Conservation (phyloP, 92 coral and sea anemone species). For the Metridium senile region DNA sequence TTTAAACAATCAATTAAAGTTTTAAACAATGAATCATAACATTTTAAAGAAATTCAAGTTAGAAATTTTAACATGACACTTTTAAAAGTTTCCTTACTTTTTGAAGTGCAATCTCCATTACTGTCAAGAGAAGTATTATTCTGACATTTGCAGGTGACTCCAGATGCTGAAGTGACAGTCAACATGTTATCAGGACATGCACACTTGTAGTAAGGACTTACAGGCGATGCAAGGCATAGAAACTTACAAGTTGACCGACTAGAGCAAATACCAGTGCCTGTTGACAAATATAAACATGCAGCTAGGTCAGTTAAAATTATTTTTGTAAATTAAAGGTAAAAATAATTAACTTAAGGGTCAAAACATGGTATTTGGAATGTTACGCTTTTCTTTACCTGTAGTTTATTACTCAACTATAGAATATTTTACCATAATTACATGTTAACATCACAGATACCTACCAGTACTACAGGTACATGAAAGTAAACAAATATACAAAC, state of each 20-base stretch:
- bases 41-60: no score
- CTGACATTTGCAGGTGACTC: constrained; percentile 65
- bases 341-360: no score
- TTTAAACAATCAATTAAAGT: no score
- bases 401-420: no score
- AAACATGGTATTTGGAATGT: no score
- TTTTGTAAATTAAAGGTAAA: background rate
- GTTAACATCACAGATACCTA: no score
- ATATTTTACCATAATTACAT: no score
- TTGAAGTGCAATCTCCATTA: constrained; percentile 74
- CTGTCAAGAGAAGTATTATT: constrained; percentile 58
- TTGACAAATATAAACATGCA: background rate
- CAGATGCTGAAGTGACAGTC: constrained; percentile 52
- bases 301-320: background rate
- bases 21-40: no score
- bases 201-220: constrained; percentile 50
- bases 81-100: constrained; percentile 47
- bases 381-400: no score
- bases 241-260: constrained; percentile 47
- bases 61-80: background rate
- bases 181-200: constrained; percentile 92
- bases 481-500: no score
- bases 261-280: constrained; percentile 75
- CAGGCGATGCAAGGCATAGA: constrained; percentile 76
- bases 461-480: no score